phyloP scores from a whole-genome alignment of 2,113 vertebrate species.

The Chaenocephalus aceratus region DNA sequence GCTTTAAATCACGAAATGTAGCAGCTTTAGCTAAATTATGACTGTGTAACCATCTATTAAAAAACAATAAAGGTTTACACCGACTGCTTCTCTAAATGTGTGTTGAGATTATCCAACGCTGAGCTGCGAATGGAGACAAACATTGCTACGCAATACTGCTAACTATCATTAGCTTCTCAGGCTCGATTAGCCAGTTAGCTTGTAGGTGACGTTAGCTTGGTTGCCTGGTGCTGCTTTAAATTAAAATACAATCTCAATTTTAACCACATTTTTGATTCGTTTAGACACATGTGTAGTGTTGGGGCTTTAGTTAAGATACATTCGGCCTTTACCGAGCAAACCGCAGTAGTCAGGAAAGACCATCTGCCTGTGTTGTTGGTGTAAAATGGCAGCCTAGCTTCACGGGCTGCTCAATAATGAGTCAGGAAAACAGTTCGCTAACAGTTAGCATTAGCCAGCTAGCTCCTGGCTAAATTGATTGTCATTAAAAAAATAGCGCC shows the following conservation, averaged over 20 bases:
- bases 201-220: not conserved
- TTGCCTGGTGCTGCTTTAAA: slow-evolving; percentile 17
- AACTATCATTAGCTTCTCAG: slow-evolving; percentile 46
- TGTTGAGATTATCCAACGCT: not conserved
- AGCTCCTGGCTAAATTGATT: slow-evolving; percentile 34
- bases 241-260: not conserved
- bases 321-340: not conserved
- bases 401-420: slow-evolving; percentile 75
- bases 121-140: slow-evolving; percentile 8
- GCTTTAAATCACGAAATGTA: not conserved
- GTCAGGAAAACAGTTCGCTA: slow-evolving; percentile 81
- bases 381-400: slow-evolving; percentile 81
- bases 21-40: too few relatives aligned
- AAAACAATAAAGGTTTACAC: accelerated
- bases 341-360: not conserved
- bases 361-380: slow-evolving; percentile 38
- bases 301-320: not conserved
- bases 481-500: not conserved
- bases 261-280: accelerated
- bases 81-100: accelerated
- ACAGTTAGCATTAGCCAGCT: slow-evolving; percentile 69
- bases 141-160: slow-evolving; percentile 67
- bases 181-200: slow-evolving; percentile 67
- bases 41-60: too few relatives aligned
- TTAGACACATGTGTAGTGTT: accelerated